These are phyloP conservation scores for Vanacampus margaritifer DNA, from an alignment of 2,113 vertebrate genomes.

Conservation along the genomic window DNA sequence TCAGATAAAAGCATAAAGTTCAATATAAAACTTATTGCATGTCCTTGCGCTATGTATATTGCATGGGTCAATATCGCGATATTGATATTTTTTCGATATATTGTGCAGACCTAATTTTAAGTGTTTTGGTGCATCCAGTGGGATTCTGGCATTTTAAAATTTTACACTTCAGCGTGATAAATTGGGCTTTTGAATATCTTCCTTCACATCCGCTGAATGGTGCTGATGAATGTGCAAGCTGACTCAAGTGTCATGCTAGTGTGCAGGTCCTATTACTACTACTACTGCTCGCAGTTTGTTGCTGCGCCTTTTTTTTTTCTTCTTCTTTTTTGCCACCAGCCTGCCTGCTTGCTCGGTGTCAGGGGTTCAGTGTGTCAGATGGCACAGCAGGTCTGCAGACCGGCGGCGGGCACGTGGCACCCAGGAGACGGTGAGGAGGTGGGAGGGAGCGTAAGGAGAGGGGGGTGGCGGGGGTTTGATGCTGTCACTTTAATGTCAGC, in stretches of 20 bases:
- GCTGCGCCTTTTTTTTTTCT: background rate
- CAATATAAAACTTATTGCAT: too few relatives aligned
- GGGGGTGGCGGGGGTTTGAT: background rate
- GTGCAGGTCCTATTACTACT: slow-evolving; percentile 5
- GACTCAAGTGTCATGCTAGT: background rate
- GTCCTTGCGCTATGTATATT: too few relatives aligned
- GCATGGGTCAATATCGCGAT: too few relatives aligned
- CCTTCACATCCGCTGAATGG: background rate
- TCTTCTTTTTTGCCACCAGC: background rate
- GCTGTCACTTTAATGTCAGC: slow-evolving; percentile 53
- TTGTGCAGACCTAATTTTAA: too few relatives aligned
- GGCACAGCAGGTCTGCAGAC: slow-evolving; percentile 53
- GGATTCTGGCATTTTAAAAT: background rate
- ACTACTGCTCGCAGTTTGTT: background rate
- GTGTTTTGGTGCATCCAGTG: background rate
- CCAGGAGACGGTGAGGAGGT: background rate
- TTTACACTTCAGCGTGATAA: background rate
- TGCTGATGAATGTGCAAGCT: background rate
- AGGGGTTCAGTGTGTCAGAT: slow-evolving; percentile 66
- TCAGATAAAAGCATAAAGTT: too few relatives aligned
- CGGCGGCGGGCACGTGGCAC: slow-evolving; percentile 39
- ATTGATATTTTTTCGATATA: too few relatives aligned
- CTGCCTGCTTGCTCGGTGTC: slow-evolving; percentile 21
- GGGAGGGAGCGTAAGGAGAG: background rate
- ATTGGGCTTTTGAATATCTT: background rate